Percentiles rank a stretch among this genome's conserved stretches.
Evolutionary conservation across 2,888 invertebrate species (phyloP).

Genomic region (Ctenicera cuprea): DNA sequence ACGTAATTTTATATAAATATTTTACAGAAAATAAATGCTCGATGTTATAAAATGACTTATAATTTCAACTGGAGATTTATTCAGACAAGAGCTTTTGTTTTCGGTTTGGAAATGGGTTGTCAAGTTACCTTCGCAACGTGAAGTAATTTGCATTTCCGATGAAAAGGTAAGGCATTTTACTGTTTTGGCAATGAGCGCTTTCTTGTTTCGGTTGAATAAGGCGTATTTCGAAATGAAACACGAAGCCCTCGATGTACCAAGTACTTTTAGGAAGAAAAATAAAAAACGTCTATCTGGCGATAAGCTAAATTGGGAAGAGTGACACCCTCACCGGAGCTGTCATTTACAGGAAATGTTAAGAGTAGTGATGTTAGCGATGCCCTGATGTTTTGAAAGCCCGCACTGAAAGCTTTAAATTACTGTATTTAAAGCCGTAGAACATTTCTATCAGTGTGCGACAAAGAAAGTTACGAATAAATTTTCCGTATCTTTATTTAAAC

Average conservation of each 20-base stretch:
- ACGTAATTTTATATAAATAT: no score
- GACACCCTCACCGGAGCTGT: constrained; percentile 10
- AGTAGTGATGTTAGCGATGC: constrained; percentile 3
- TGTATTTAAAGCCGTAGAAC: background rate
- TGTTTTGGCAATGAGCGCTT: constrained; percentile 8
- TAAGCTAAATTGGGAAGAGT: constrained; percentile 32
- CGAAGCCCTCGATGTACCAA: background rate
- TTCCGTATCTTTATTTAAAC: background rate
- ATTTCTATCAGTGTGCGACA: background rate
- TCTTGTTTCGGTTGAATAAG: constrained; percentile 8
- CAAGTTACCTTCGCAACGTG: constrained; percentile 8
- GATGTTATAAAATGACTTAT: constrained; percentile 13
- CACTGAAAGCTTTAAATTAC: background rate
- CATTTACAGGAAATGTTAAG: constrained; percentile 15
- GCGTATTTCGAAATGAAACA: constrained; percentile 2
- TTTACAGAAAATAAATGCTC: background rate
- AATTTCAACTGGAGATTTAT: background rate
- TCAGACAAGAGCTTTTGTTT: constrained; percentile 24
- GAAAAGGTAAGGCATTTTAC: constrained; percentile 19
- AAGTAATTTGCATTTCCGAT: constrained; percentile 22
- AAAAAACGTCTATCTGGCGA: constrained; percentile 8
- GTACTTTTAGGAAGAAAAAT: constrained; percentile 4
- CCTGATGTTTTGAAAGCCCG: background rate
- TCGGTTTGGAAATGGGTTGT: constrained; percentile 1
- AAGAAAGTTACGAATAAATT: background rate